Evolutionary conservation across 2,888 invertebrate genomes (phyloP), one percentile per base, ranked within the genome.

Genomic region (Synergus itoensis): DNA sequence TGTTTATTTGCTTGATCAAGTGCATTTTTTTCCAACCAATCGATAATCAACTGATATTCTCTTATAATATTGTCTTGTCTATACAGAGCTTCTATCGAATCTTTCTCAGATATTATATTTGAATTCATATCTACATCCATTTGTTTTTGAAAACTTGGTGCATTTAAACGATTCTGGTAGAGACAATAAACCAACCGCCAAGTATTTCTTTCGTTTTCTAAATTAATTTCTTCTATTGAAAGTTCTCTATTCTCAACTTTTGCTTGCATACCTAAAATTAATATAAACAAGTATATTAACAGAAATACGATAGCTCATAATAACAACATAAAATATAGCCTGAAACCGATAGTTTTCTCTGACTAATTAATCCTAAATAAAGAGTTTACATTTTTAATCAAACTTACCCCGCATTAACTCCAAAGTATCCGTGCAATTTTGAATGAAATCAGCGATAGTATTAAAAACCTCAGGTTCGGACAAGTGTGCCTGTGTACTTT

Each of bases 1-100:
- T 91, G 84, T 88, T 88, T 88, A 77, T 91, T 88, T 5, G 92
- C 92, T 60, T 93, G 92, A 84, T 95, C 95, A 9, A 94, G 92
- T 21, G 97, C 96, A 90, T 96, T 96, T 60, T 95, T 94, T 92
- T 99, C 99, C 77, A 99, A 91, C 99, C 99, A 99, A 92, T 98
- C 98, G 40, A 98, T 96, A 62, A 99, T 95, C 73, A 98, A 91
- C 91, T 99, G 97, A 88, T 96, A 95, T 89, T 96, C 95, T 48
- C 96, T 92, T 83, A 90, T 94, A 87, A 91, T 90, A 79, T 92
- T 88, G 84, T 95, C 94, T 80, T 92, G 93, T 88, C 94, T 94
- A 87, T 94, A 95, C 45, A 96, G 91, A 84, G 93, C 92, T 65
- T 93, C 92, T 77, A 95, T 93, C 76, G 95, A 93, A 79, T 94